A percentile compares a stretch with the other conserved stretches of the same genome.
Conservation (phyloP, 2,113 vertebrate species). For the Bubo scandiacus region DNA sequence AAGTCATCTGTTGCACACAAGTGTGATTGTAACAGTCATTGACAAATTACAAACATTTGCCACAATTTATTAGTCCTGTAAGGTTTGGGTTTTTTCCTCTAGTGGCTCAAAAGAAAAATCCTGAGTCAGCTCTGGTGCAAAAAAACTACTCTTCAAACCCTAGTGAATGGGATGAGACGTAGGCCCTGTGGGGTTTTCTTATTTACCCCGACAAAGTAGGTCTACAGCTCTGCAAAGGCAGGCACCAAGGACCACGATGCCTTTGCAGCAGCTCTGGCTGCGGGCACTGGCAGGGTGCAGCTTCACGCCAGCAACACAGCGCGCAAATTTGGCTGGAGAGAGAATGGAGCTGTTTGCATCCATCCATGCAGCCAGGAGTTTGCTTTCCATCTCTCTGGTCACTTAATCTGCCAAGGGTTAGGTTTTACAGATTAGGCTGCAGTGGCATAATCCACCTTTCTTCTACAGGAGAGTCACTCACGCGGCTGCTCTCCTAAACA, state of each 20-base stretch:
- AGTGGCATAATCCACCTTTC: not conserved
- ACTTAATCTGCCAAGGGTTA: too few relatives aligned
- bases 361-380: accelerated
- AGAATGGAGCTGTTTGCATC: not conserved
- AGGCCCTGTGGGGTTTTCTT: not conserved
- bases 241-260: accelerated
- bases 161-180: not conserved
- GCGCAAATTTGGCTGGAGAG: not conserved
- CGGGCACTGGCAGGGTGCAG: not conserved
- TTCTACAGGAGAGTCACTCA: not conserved
- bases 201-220: not conserved
- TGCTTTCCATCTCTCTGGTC: not conserved
- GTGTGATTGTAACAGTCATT: not conserved
- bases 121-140: not conserved
- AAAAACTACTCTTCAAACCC: not conserved
- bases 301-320: accelerated
- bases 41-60: not conserved
- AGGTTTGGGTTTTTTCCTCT: not conserved
- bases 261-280: accelerated
- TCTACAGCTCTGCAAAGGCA: not conserved
- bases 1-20: not conserved
- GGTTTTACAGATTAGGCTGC: not conserved
- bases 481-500: not conserved
- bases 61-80: not conserved
- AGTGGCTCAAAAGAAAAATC: not conserved